phyloP scores from a whole-genome alignment of 2,797 vertebrate genomes.

The Chanos chanos region DNA sequence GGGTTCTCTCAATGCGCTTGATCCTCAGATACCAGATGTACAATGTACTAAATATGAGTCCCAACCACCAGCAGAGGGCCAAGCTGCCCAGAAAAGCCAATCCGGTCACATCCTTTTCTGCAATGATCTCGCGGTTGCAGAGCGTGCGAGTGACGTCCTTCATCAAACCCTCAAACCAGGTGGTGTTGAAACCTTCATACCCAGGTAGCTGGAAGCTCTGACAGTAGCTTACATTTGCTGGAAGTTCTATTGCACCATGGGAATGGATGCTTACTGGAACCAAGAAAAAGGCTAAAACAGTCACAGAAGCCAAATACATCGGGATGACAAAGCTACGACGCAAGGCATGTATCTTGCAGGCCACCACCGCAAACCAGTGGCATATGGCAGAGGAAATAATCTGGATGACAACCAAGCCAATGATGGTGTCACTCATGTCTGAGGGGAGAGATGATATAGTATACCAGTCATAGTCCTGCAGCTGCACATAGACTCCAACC shows the following conservation, averaged over 20 bases:
- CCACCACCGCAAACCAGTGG: slow-evolving; percentile 64
- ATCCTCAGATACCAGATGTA: slow-evolving; percentile 54
- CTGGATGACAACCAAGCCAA: too few relatives aligned
- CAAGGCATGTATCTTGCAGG: too few relatives aligned
- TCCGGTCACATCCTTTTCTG: slow-evolving; percentile 8
- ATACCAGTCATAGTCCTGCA: too few relatives aligned
- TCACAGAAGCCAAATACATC: slow-evolving; percentile 59
- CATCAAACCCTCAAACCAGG: slow-evolving; percentile 42
- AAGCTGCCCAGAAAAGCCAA: too few relatives aligned
- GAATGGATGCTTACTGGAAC: slow-evolving; percentile 40
- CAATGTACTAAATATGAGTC: slow-evolving; percentile 53
- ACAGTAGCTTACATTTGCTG: slow-evolving; percentile 2
- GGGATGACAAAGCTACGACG: slow-evolving; percentile 63
- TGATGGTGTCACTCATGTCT: slow-evolving; percentile 33
- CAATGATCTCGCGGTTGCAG: slow-evolving; percentile 45
- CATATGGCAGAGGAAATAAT: slow-evolving; percentile 68
- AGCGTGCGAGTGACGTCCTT: slow-evolving; percentile 53
- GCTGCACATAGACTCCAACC: too few relatives aligned
- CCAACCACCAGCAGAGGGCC: too few relatives aligned
- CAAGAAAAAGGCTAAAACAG: too few relatives aligned
- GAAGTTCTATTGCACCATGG: too few relatives aligned
- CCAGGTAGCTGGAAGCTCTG: slow-evolving; percentile 35
- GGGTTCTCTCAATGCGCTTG: too few relatives aligned
- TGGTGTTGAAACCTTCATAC: background rate
- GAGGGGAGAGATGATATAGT: too few relatives aligned